Conservation (phyloP, 2,797 vertebrate species). For the Acrocephalus scirpaceus region DNA sequence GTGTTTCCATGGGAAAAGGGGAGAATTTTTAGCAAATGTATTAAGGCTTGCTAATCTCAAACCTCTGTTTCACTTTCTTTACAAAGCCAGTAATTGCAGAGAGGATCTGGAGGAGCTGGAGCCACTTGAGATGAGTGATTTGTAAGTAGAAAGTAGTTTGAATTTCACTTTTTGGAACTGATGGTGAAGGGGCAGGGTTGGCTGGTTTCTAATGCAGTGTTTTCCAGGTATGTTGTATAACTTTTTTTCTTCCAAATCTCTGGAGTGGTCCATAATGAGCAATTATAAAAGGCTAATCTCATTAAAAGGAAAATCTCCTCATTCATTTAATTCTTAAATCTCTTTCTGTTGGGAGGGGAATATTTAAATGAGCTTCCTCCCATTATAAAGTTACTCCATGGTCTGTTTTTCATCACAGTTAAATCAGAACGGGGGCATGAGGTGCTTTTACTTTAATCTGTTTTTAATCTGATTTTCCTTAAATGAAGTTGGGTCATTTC, state of each 20-base stretch:
- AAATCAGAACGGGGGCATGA: constrained; percentile 39
- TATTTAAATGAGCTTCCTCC: constrained; percentile 56
- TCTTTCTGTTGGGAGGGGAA: constrained; percentile 48
- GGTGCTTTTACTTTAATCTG: constrained; percentile 44
- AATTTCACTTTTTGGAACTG: constrained; percentile 30
- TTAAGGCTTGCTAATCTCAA: constrained; percentile 52
- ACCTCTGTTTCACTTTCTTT: constrained; percentile 25
- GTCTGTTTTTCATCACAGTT: constrained; percentile 59
- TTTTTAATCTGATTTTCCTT: constrained; percentile 54
- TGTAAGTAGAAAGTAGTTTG: constrained; percentile 13
- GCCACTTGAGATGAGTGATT: constrained; percentile 44
- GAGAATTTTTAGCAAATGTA: constrained; percentile 55
- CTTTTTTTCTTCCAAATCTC: constrained; percentile 39
- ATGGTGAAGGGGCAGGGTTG: neutral
- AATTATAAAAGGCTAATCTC: constrained; percentile 59
- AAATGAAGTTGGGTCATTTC: constrained; percentile 45
- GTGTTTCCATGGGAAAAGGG: constrained; percentile 31
- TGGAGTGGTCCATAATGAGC: constrained; percentile 42
- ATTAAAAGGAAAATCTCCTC: constrained; percentile 45
- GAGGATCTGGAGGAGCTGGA: constrained; percentile 48
- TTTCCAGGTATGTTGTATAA: constrained; percentile 56
- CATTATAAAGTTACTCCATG: constrained; percentile 35
- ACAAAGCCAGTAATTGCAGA: constrained; percentile 53
- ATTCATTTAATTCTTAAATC: constrained; percentile 59
- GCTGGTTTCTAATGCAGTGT: constrained; percentile 36